These are phyloP conservation scores for Sebastes fasciatus DNA, from an alignment of 2,113 vertebrate genomes.

Conservation along the genomic window DNA sequence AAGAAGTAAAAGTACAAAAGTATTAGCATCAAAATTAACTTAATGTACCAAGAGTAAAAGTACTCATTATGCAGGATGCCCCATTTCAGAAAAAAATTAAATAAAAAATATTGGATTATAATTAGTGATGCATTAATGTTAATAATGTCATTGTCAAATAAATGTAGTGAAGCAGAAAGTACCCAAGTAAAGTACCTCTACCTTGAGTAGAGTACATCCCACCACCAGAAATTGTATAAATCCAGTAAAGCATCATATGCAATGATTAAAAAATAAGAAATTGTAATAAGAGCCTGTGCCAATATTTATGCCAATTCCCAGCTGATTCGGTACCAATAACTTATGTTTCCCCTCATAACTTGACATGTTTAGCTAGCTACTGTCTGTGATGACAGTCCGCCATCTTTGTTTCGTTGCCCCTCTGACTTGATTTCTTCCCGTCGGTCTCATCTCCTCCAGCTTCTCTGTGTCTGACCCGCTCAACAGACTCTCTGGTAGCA, in stretches of 20 bases:
- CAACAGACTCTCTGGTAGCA: neutral
- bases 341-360: neutral
- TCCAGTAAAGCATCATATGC: neutral
- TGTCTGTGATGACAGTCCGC: neutral
- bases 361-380: too few species aligned
- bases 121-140: too few species aligned
- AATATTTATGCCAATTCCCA: rapidly evolving
- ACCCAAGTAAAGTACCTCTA: too few species aligned
- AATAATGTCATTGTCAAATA: too few species aligned
- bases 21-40: too few species aligned
- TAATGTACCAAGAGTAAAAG: too few species aligned
- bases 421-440: neutral
- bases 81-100: too few species aligned
- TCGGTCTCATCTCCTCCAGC: neutral
- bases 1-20: too few species aligned
- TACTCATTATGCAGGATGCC: too few species aligned
- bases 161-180: too few species aligned
- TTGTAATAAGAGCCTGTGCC: rapidly evolving
- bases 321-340: rapidly evolving
- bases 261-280: neutral
- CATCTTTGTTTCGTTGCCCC: slow-evolving; percentile 37
- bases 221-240: neutral
- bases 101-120: too few species aligned
- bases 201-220: neutral
- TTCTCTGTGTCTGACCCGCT: neutral